Base-by-base conservation (phyloP, 1,140 invertebrate species). In the Drosophila suzukii region DNA sequence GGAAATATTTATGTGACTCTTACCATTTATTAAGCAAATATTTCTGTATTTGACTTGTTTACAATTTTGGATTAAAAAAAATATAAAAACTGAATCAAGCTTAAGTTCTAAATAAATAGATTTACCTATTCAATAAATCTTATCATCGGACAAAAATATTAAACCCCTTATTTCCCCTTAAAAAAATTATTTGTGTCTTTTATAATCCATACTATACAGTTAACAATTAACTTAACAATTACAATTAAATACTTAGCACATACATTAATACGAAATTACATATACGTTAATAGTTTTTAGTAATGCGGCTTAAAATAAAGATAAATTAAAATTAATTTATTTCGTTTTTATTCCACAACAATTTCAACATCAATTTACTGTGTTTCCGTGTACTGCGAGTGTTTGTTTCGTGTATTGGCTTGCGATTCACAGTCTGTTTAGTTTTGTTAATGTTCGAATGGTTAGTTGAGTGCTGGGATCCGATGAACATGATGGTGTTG, bases 171-270 rank as follows among this genome's bases (percentile, higher is more conserved):
- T 3, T 11, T 8, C 15, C n/a, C 6, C 34, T 2, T n/a, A n/a
- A 15, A 8, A 44, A 15, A 44, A 44, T 20, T 2, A 11, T 2
- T 7, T 20, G 11, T 51, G 4, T 36, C 46, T 43, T 38, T 43
- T 44, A 7, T 47, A 57, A 47, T 27, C 50, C 43, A 39, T 70
- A 70, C 27, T 68, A 49, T 71, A 71, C 61, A 70, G 24, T 70
- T 61, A 67, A 70, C 65, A 68, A 32, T 66, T 66, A 66, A 83
- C 81, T 86, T 86, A 85, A 70, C 38, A 61, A 44, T 72, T 72
- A 70, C 43, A 70, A 46, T 68, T 73, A 59, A 41, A 75, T 88
- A 86, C 78, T 82, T 88, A 86, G 68, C 77, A 78, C 77, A 81
- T 81, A 81, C 61, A 70, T 83, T 71, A 54, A 82, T 70, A 75